Base-by-base conservation (phyloP, 2,888 invertebrate species). In the Carabus problematicus region DNA sequence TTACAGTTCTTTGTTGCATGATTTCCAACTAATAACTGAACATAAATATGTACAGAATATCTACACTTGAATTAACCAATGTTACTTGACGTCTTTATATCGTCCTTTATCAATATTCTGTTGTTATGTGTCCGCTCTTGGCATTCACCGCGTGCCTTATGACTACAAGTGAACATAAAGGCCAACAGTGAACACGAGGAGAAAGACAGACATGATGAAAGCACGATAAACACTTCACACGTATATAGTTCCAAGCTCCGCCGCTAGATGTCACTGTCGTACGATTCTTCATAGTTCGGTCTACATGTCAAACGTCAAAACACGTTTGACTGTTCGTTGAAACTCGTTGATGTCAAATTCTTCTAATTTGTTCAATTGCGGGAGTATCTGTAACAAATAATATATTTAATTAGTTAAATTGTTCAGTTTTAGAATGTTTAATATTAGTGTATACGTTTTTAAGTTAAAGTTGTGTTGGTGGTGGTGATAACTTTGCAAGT, bases 101-200 rank as follows among this genome's bases (percentile, higher is more conserved):
- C n/a, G 2, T 12, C 3, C 14, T 12, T 45, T 6, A 45, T 12
- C 14, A 45, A 45, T 45, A 45, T 45, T 73, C 70, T 77, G 84
- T 78, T 81, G 87, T 81, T 76, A 80, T 82, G 80, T 86, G 92
- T 90, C 91, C 91, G 91, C 94, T 94, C 95, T 95, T 96, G 95
- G 95, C 95, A 96, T 96, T 96, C 95, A 96, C 96, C 95, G 95
- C 96, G 96, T 96, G 96, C 96, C 95, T 96, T 96, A 96, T 94
- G 94, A 91, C 87, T 82, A 83, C 82, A 82, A 84, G 79, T 83
- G 86, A 85, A 90, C 91, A 95, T 95, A 95, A 88, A 94, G 93
- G 89, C 91, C 91, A 89, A 89, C 93, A 93, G 94, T 94, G 94
- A 93, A 94, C 90, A 92, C 94, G 91, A 94, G 93, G 94, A 94